These are phyloP conservation scores for Tuberolachnus salignus DNA, from an alignment of 2,888 invertebrate species.

Conservation along the genomic window DNA sequence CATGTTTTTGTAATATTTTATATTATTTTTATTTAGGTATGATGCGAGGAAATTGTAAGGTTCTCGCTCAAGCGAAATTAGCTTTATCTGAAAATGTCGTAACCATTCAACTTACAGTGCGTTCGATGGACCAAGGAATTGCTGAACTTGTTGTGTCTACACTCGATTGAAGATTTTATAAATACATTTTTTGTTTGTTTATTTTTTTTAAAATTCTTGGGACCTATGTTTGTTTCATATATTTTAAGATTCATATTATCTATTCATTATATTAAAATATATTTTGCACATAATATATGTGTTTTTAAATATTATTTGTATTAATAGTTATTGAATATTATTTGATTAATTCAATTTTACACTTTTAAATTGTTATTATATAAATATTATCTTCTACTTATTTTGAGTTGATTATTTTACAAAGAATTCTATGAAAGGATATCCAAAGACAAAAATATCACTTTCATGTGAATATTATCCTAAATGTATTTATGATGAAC, in stretches of 20 bases:
- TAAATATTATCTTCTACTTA: background rate
- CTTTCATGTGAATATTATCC: background rate
- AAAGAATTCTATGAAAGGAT: background rate
- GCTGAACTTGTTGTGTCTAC: constrained; percentile 86
- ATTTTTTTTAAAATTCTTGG: background rate
- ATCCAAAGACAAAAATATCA: background rate
- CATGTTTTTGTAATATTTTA: constrained; percentile 22
- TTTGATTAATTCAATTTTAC: constrained; percentile 23
- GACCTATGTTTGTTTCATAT: background rate
- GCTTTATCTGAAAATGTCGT: constrained; percentile 80
- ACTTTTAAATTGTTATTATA: constrained; percentile 4
- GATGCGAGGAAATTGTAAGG: constrained; percentile 89
- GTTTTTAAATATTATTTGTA: constrained; percentile 11
- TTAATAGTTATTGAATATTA: constrained; percentile 30
- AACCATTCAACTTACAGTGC: constrained; percentile 90
- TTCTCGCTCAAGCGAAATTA: constrained; percentile 84
- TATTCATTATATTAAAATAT: constrained; percentile 17
- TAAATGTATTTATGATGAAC: background rate
- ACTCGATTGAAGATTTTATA: constrained; percentile 70
- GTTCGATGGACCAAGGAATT: constrained; percentile 83
- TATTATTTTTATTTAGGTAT: constrained; percentile 66
- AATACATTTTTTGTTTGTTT: background rate
- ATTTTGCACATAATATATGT: constrained; percentile 15
- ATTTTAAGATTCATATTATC: background rate
- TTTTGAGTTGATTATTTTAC: background rate